These are phyloP conservation scores for Apostichopus californicus DNA, from an alignment of 35 echinoderm and acorn worm genomes.

Conservation along the genomic window DNA sequence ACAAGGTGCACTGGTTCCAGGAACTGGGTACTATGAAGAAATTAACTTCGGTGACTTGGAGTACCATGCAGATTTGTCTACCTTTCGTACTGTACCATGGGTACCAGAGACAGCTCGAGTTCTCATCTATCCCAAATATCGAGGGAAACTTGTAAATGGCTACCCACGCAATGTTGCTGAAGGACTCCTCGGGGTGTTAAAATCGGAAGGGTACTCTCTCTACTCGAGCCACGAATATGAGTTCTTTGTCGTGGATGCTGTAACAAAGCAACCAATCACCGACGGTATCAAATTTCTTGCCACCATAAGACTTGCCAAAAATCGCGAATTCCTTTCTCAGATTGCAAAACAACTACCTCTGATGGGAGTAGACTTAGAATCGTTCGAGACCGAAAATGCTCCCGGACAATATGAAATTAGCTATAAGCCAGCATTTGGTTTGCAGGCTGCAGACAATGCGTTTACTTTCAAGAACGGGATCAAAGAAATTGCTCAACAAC, in stretches of 20 bases:
- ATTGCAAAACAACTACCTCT: constrained; percentile 45
- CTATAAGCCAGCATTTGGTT: constrained; percentile 66
- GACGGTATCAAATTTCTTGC: constrained; percentile 4
- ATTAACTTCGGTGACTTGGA: constrained; percentile 46
- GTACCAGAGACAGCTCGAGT: constrained; percentile 48
- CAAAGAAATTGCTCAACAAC: constrained; percentile 70
- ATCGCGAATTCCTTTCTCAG: constrained; percentile 52
- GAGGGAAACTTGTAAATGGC: not conserved
- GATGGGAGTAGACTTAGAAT: constrained; percentile 71
- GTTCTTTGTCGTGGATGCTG: constrained; percentile 64
- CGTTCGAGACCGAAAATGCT: constrained; percentile 40
- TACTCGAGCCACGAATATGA: constrained; percentile 60
- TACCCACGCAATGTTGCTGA: constrained; percentile 46
- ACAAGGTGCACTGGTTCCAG: constrained; percentile 3
- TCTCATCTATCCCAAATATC: constrained; percentile 7
- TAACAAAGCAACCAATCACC: constrained; percentile 56
- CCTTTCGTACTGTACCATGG: constrained; percentile 67
- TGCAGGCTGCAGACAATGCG: constrained; percentile 68
- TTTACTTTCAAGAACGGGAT: constrained; percentile 68
- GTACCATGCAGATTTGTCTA: constrained; percentile 59
- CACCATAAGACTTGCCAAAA: constrained; percentile 29
- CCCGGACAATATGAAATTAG: constrained; percentile 68
- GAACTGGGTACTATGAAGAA: constrained; percentile 64
- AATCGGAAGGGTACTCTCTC: constrained; percentile 39
- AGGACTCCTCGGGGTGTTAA: constrained; percentile 2